phyloP scores from a whole-genome alignment of 2,113 vertebrate genomes.

The Pelecanus crispus region DNA sequence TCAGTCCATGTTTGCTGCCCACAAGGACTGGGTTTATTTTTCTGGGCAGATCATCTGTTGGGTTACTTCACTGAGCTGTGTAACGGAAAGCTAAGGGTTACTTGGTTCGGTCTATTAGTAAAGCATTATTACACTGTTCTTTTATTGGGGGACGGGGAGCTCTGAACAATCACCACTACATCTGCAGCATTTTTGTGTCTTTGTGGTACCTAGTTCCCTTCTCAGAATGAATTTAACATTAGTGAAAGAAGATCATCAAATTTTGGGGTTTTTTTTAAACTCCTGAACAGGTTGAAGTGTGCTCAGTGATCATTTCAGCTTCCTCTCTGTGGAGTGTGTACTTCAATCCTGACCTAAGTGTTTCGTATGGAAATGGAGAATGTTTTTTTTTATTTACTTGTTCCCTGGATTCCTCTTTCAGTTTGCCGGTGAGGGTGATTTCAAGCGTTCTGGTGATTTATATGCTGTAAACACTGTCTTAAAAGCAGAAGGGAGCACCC shows the following conservation, averaged over 20 bases:
- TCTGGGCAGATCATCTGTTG: slow-evolving; percentile 5
- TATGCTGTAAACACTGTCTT: not conserved
- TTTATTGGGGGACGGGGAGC: not conserved
- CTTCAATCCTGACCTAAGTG: not conserved
- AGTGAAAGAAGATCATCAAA: not conserved
- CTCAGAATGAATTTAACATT: not conserved
- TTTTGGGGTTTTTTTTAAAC: not conserved
- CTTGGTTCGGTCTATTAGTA: not conserved
- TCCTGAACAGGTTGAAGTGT: not conserved
- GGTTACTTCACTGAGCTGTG: not conserved
- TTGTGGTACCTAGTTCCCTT: not conserved
- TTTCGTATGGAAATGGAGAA: not conserved
- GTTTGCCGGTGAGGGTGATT: not conserved
- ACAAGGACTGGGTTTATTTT: slow-evolving; percentile 54
- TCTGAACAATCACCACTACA: not conserved
- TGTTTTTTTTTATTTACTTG: not conserved
- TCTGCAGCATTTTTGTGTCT: not conserved
- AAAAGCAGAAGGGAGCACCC: not conserved
- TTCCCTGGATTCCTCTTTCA: not conserved
- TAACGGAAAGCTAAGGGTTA: not conserved
- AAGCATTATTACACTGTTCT: not conserved
- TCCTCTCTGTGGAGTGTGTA: not conserved
- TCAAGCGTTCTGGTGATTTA: not conserved
- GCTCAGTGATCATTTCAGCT: not conserved
- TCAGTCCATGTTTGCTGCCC: slow-evolving; percentile 22